Conservation (phyloP, 2,888 invertebrate genomes). For the Hipparchia sbordonii region DNA sequence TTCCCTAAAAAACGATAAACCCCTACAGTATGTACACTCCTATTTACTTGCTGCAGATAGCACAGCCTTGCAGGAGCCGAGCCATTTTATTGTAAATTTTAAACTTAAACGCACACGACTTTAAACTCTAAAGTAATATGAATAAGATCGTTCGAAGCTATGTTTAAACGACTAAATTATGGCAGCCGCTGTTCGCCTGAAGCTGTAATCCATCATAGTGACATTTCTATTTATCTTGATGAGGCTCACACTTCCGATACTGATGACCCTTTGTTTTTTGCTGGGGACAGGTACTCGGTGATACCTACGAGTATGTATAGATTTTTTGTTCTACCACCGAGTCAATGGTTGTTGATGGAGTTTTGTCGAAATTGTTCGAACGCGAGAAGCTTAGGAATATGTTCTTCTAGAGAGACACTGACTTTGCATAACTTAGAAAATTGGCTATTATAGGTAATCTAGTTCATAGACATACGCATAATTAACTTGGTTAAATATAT, state of each 20-base stretch:
- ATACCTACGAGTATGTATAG: slow-evolving; percentile 27
- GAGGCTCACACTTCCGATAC: slow-evolving; percentile 71
- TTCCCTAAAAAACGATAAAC: slow-evolving; percentile 46
- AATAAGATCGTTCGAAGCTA: slow-evolving; percentile 41
- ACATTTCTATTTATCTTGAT: slow-evolving; percentile 81
- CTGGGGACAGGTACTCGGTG: slow-evolving; percentile 38
- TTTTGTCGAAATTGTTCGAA: slow-evolving; percentile 13
- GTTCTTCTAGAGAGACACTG: neutral
- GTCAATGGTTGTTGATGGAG: slow-evolving; percentile 24
- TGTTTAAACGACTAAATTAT: slow-evolving; percentile 49
- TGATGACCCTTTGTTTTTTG: slow-evolving; percentile 71
- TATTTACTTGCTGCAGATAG: slow-evolving; percentile 65
- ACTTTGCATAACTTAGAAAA: too few relatives aligned
- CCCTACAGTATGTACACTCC: slow-evolving; percentile 52
- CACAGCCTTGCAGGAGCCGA: slow-evolving; percentile 60
- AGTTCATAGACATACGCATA: too few relatives aligned
- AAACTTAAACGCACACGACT: slow-evolving; percentile 41
- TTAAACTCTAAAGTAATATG: slow-evolving; percentile 46
- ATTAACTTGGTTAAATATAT: too few relatives aligned
- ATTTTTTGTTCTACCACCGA: slow-evolving; percentile 30
- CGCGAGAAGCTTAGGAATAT: neutral
- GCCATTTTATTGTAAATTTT: slow-evolving; percentile 42
- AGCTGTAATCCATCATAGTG: slow-evolving; percentile 76
- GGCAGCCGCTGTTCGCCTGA: slow-evolving; percentile 52
- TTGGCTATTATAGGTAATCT: too few relatives aligned